Base-by-base conservation (phyloP, 2,113 vertebrate species). In the Dendrocopos noguchii region DNA sequence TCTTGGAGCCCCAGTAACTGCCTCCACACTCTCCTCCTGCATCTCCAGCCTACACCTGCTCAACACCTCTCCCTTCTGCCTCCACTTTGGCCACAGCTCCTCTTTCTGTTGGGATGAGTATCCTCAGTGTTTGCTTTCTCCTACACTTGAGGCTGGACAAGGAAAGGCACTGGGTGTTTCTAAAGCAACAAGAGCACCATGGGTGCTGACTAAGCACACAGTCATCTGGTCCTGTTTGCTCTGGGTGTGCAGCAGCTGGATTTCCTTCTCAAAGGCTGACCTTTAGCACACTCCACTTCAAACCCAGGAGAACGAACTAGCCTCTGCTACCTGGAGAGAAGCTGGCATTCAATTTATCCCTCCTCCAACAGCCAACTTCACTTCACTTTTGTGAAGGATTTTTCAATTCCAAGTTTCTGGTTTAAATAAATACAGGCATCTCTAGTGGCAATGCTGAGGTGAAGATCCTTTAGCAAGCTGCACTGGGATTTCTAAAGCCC, bases 161-260 rank as follows among this genome's bases (percentile, higher is more conserved):
- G 88, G 64, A 68, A 56, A 76, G 24, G 4, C 9, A 0, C n/a
- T 4, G 1, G 5, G 12, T 16, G 15, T 85, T 80, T 31, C 85
- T 20, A 56, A 64, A 21, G 29, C 36, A 29, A 9, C 5, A n/a
- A 27, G n/a, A 74, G 21, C 1, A 0, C 31, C 0, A 1, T 2
- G 6, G 64, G 24, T 21, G 77, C 72, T 89, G 85, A 53, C 88
- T 93, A 17, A 95, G 76, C 67, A 20, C 42, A 4, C 36, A 15
- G 3, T 22, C 78, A 33, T 5, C 55, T 3, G 0, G 5, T 73
- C 11, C 36, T 91, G 84, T 95, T 95, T 95, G 82, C 89, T 80
- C 56, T 90, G 93, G 76, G 86, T 4, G 87, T 90, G 89, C 50
- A 50, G 72, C 89, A 85, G 75, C 72, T 24, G 5, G 0, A 7